Conservation (phyloP, 2,888 invertebrate species). For the Tipula helvola region DNA sequence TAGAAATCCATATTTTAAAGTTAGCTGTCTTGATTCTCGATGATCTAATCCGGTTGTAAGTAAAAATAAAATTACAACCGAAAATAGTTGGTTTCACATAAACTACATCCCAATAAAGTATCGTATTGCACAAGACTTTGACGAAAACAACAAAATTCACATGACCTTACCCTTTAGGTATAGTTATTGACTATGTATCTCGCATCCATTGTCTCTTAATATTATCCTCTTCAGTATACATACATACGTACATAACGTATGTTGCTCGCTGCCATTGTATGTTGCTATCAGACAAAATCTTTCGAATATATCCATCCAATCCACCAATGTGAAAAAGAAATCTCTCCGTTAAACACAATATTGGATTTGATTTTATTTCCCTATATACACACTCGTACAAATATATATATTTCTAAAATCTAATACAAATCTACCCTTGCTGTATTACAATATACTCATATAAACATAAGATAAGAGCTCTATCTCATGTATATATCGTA, state of each 20-base stretch:
- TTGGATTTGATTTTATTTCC: not conserved
- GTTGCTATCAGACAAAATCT: not conserved
- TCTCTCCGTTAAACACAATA: not conserved
- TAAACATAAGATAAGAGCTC: not conserved
- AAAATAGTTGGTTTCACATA: not conserved
- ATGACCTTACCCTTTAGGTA: not conserved
- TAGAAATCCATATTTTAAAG: too few species aligned
- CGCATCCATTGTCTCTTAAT: not conserved
- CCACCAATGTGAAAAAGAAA: not conserved
- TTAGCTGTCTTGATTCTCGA: too few species aligned
- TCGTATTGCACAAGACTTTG: not conserved
- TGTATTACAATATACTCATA: not conserved
- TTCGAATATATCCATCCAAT: not conserved
- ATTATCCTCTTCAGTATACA: not conserved
- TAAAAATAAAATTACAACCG: not conserved
- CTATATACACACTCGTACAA: not conserved
- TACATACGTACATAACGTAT: too few species aligned
- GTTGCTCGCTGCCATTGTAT: not conserved
- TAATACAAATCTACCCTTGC: not conserved
- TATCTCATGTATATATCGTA: not conserved
- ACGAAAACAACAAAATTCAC: not conserved
- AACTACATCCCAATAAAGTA: not conserved
- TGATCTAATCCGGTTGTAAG: not conserved
- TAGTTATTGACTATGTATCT: not conserved
- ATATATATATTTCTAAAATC: not conserved